Base-by-base conservation (phyloP, 2,888 invertebrate genomes). In the Aleiodes testaceus region DNA sequence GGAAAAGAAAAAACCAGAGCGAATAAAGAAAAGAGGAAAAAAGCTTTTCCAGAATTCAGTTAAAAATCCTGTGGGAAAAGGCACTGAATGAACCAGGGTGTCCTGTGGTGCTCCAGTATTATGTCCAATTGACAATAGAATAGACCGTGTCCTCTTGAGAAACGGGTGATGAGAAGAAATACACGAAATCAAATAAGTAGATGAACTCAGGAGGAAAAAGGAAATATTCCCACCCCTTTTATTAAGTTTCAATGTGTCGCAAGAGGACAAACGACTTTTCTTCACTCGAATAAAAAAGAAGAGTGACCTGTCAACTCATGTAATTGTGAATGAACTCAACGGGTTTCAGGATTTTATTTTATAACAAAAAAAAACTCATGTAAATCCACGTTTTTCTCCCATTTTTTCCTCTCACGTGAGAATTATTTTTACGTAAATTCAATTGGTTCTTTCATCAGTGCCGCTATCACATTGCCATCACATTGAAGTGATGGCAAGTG, bases 21-120 rank as follows among this genome's bases (percentile, higher is more conserved):
- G 16, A 68, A 70, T 66, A 68, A 71, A 73, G 72, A 71, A 81
- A 73, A 72, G 69, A 42, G 16, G 18, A 36, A 59, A 75, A 74
- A 70, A 81, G 81, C 77, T 83, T 75, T 86, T 85, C 81, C 82
- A 81, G 79, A 77, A 82, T 85, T 85, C 79, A 77, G 81, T 78
- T 81, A 79, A 81, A 78, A 82, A 73, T 80, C 36, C 81, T 85
- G 84, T 86, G 85, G 84, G 85, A 85, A 86, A 81, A 74, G 68
- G n/a, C n/a, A 68, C 49, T 65, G 47, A 70, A 67, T 26, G 61
- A 72, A 36, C n/a, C 64, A 73, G 42, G 79, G 78, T 79, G 79
- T 81, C 81, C 79, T 78, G 82, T 75, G 77, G 79, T 77, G 80
- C 80, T 79, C 76, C 74, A 74, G 80, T 79, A 82, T 83, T 84